Conservation (phyloP, 2,113 vertebrate species). For the Hypanus sabinus region DNA sequence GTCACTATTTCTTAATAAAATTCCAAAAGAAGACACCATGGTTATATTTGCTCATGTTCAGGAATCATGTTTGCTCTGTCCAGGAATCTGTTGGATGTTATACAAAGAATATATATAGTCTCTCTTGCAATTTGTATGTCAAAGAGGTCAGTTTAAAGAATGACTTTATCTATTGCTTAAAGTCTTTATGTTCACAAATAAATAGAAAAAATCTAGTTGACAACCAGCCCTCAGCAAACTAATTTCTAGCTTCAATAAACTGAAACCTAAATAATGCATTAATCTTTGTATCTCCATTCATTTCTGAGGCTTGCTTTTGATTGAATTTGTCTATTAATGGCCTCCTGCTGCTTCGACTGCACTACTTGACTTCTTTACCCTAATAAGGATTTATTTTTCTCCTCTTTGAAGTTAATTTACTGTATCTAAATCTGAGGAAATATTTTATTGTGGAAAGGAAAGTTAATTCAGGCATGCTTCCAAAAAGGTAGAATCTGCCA, state of each 20-base stretch:
- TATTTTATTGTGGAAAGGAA: neutral
- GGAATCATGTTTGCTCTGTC: neutral
- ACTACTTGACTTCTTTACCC: neutral
- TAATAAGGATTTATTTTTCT: neutral
- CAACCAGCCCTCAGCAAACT: neutral
- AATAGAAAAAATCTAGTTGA: neutral
- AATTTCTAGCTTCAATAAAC: slow-evolving; percentile 31
- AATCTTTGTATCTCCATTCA: neutral
- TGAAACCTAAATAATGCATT: slow-evolving; percentile 21
- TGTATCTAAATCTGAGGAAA: neutral
- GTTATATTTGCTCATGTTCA: neutral
- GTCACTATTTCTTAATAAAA: neutral
- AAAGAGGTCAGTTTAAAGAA: neutral
- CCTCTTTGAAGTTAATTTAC: neutral
- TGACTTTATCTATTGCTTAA: neutral
- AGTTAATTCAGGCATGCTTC: neutral
- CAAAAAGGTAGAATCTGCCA: neutral
- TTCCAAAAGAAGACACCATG: neutral
- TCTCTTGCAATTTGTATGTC: neutral
- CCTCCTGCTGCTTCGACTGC: neutral
- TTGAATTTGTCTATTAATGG: neutral
- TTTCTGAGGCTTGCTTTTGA: neutral
- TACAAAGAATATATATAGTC: neutral
- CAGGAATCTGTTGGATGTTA: neutral
- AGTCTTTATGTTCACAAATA: neutral